These are phyloP conservation scores for Copidosoma aretas DNA, from an alignment of 2,888 invertebrate genomes.

Conservation along the genomic window DNA sequence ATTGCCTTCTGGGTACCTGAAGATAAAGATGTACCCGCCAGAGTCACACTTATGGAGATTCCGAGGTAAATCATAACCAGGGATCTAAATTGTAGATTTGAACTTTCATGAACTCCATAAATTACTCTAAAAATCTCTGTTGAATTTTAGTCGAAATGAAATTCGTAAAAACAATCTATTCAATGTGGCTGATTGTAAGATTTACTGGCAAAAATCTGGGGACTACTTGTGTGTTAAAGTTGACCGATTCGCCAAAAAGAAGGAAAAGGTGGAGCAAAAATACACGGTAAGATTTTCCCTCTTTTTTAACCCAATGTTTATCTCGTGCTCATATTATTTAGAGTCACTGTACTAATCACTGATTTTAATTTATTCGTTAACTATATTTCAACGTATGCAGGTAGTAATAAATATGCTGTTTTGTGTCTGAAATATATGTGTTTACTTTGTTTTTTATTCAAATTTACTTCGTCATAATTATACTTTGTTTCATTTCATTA, in stretches of 20 bases:
- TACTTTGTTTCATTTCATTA: too few species aligned
- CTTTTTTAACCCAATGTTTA: background rate
- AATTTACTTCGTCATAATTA: too few species aligned
- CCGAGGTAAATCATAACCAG: conserved; percentile 71
- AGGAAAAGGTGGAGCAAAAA: conserved; percentile 91
- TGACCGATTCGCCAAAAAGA: conserved; percentile 87
- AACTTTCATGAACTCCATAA: conserved; percentile 7
- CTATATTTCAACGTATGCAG: background rate
- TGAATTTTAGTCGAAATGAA: conserved; percentile 71
- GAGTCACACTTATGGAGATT: conserved; percentile 90
- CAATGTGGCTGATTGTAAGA: conserved; percentile 96
- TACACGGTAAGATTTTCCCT: conserved; percentile 73
- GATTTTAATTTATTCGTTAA: background rate
- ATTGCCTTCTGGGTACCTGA: conserved; percentile 99
- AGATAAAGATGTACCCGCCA: conserved; percentile 93
- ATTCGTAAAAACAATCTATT: conserved; percentile 94
- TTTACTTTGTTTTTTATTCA: too few species aligned
- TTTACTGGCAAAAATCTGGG: conserved; percentile 99
- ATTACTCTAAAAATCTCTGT: background rate
- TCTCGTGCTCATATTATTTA: conserved; percentile 16
- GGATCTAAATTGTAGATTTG: conserved; percentile 4
- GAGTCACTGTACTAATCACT: conserved; percentile 20
- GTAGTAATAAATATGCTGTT: too few species aligned
- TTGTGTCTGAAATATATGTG: too few species aligned
- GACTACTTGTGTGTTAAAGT: conserved; percentile 97